Base-by-base conservation (phyloP, 2,888 invertebrate genomes). In the Amphiduros pacificus region DNA sequence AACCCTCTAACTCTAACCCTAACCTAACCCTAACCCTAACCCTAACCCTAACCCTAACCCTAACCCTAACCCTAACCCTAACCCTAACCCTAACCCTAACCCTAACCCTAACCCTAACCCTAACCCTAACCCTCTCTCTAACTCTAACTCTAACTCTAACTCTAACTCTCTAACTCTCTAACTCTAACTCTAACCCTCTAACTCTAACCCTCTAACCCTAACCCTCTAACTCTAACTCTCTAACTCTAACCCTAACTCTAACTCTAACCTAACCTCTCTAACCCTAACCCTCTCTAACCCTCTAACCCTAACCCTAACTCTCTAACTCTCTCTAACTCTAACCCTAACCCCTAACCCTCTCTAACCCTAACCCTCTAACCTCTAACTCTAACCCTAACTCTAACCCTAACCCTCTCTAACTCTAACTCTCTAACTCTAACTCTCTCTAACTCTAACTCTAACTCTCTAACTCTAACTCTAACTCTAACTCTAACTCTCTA, bases 41-140 rank as follows among this genome's bases (percentile, higher is more conserved):
- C 63, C 63, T 60, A 48, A 61, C 64, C 64, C 61, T 64, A 64
- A 64, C 64, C 64, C 58, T 61, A 63, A 55, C 59, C 60, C 56
- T 41, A 60, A 50, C 60, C 63, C 56, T 52, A 60, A 55, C 60
- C 60, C 60, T 55, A 54, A 53, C 53, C 61, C 61, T 61, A 58
- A 61, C 57, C 55, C 64, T 58, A 64, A 61, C 55, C 64, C 62
- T 62, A 62, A 55, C 63, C 62, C 64, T 58, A 62, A 62, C 57
- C 61, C 64, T 64, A 64, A 50, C 55, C 63, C 56, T 56, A 63
- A 55, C 63, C 63, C 63, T 63, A 59, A 49, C 59, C 59, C 56
- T 55, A 62, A 56, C 61, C 63, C 56, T 61, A 63, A 61, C 56
- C 63, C 57, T 53, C 53, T 31, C 52, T 55, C 55, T 41, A 62